phyloP scores from a whole-genome alignment of 2,113 vertebrate genomes.

The Nothobranchius kuhntae region DNA sequence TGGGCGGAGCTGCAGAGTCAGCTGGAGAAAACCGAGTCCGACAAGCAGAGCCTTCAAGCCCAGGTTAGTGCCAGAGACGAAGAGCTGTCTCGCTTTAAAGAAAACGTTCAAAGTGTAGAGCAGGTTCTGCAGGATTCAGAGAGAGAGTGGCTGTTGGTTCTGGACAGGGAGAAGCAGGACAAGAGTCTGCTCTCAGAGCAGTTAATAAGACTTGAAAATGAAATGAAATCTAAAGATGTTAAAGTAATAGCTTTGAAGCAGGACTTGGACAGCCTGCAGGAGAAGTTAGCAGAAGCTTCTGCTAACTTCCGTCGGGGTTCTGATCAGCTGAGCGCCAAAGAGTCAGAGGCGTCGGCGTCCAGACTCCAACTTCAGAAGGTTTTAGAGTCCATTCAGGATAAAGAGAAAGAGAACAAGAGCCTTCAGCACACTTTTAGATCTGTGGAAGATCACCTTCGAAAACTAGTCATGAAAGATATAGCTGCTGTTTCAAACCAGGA shows the following conservation, averaged over 20 bases:
- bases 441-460: slow-evolving; percentile 72
- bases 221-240: slow-evolving; percentile 81
- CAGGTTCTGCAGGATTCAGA: slow-evolving; percentile 83
- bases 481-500: slow-evolving; percentile 51
- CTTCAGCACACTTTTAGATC: slow-evolving; percentile 72
- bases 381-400: slow-evolving; percentile 71
- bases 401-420: slow-evolving; percentile 69
- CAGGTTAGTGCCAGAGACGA: slow-evolving; percentile 88
- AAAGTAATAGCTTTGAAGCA: slow-evolving; percentile 80
- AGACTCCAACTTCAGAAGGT: slow-evolving; percentile 79
- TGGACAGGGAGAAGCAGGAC: slow-evolving; percentile 78
- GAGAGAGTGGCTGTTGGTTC: slow-evolving; percentile 81
- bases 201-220: slow-evolving; percentile 74
- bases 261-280: slow-evolving; percentile 81
- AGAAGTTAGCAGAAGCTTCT: slow-evolving; percentile 73
- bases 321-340: slow-evolving; percentile 72
- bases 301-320: slow-evolving; percentile 71
- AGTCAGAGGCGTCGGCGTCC: slow-evolving; percentile 61
- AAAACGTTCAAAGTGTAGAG: slow-evolving; percentile 79
- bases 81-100: slow-evolving; percentile 78
- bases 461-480: slow-evolving; percentile 40
- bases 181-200: slow-evolving; percentile 77
- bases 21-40: slow-evolving; percentile 73
- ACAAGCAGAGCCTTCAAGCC: slow-evolving; percentile 82
- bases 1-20: slow-evolving; percentile 68